phyloP scores from a whole-genome alignment of 2,888 invertebrate genomes.

The Oscheius myriophilus region DNA sequence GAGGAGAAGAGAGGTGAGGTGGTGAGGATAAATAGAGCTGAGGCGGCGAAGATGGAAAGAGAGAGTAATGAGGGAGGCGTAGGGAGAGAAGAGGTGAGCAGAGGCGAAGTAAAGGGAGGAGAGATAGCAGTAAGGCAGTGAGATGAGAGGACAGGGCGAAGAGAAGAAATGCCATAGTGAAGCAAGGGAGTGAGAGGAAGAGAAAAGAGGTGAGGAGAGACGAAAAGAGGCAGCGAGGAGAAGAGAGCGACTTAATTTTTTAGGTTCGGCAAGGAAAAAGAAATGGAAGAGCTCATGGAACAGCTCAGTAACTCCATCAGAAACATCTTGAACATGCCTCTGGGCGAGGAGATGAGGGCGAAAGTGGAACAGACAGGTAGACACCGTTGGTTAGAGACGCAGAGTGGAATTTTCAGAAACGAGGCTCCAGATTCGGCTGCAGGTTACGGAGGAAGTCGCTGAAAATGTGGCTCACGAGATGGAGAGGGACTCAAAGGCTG shows the following conservation, averaged over 20 bases:
- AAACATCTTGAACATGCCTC: neutral
- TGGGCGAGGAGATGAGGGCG: neutral
- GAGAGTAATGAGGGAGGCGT: no score
- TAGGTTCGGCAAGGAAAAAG: slow-evolving; percentile 5
- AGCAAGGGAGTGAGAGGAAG: neutral
- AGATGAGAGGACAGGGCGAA: no score
- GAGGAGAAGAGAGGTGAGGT: no score
- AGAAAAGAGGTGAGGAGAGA: no score
- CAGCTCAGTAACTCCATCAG: neutral
- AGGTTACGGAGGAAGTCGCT: slow-evolving; percentile 1
- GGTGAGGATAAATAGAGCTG: no score
- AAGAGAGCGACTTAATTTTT: neutral
- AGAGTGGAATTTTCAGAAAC: neutral
- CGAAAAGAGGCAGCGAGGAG: no score
- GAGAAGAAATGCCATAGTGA: no score
- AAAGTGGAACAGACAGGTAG: slow-evolving; percentile 1
- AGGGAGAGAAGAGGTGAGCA: no score
- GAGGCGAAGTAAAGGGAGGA: no score
- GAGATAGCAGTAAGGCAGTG: no score
- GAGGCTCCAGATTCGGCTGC: slow-evolving; percentile 13
- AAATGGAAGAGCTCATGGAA: neutral
- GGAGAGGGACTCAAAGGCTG: neutral
- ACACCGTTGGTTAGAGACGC: neutral
- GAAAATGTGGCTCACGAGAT: slow-evolving; percentile 3
- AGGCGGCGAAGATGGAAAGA: no score